A percentile compares a stretch with the other conserved stretches of the same genome.
Evolutionary conservation across 1,140 invertebrate genomes (phyloP).

Genomic region (Hypsibius dujardini): DNA sequence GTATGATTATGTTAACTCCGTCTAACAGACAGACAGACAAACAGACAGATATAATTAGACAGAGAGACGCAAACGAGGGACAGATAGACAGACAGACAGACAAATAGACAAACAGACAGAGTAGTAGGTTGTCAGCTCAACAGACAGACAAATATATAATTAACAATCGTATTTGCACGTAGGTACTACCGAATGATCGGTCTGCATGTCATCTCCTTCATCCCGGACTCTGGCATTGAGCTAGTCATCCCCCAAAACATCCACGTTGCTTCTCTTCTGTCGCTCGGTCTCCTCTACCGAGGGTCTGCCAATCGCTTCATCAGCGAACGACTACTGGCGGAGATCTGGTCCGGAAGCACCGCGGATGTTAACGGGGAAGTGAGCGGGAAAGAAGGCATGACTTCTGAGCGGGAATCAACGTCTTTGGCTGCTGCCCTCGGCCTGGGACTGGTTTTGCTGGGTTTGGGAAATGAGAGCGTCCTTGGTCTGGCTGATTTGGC

Average conservation of each 20-base stretch:
- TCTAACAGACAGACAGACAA: too few species aligned
- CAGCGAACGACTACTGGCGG: conserved; percentile 65
- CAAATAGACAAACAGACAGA: too few species aligned
- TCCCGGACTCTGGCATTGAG: neutral
- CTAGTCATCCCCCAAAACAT: neutral
- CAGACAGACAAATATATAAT: too few species aligned
- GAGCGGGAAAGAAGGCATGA: conserved; percentile 33
- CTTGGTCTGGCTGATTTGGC: conserved; percentile 49
- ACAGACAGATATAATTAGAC: too few species aligned
- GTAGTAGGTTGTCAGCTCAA: too few species aligned
- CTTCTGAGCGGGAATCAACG: conserved; percentile 74
- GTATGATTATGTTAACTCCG: too few species aligned
- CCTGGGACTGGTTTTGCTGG: conserved; percentile 67
- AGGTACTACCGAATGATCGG: conserved; percentile 14
- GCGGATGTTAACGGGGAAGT: conserved; percentile 81
- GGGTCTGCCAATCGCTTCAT: conserved; percentile 79
- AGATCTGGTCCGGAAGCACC: conserved; percentile 47
- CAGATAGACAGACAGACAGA: too few species aligned
- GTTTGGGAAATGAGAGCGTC: conserved; percentile 37
- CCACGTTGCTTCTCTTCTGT: conserved; percentile 54
- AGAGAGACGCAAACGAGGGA: too few species aligned
- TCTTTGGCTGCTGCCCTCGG: conserved; percentile 75
- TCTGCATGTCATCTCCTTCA: neutral
- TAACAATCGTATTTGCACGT: too few species aligned
- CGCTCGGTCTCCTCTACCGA: conserved; percentile 76